Base-by-base conservation (phyloP, 2,113 vertebrate genomes). In the Agapornis roseicollis region DNA sequence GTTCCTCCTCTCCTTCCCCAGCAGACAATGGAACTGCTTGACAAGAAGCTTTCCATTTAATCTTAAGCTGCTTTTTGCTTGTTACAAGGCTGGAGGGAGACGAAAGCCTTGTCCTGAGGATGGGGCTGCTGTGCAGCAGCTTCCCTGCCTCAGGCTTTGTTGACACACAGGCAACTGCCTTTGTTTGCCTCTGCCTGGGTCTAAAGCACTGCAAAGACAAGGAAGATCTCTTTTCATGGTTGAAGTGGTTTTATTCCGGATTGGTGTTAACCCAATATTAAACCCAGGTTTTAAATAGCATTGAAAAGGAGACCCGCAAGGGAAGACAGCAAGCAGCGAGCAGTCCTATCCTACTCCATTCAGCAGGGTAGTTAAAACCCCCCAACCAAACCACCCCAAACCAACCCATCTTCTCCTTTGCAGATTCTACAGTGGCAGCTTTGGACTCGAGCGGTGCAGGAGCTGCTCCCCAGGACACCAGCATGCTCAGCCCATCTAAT, bases 381-480 rank as follows among this genome's bases (percentile, higher is more conserved):
- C 56, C 23, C 22, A 55, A 44, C 46, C 28, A 42, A 42, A 3
- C 58, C 58, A 66, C 39, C 28, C 69, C 2, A 84, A 41, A 64
- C 23, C 25, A 55, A 72, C 13, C 7, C 13, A 1, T 76, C 72
- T 72, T 90, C 44, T 96, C 5, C 63, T 85, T 68, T 52, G 55
- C 96, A 98, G 98, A 47, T 66, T 89, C 90, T 13, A 70, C 29
- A 4, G 47, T 64, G n/a, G 52, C 42, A 37, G 24, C 93, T 50
- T 41, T 95, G 11, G 91, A 64, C 88, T 29, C 79, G 7, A 80
- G 66, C 25, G 86, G 69, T 6, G 49, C 86, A 2, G 6, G 66
- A 85, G 93, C 89, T 7, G 6, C 88, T 80, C 25, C 14, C 5
- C 92, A 86, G 79, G 81, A 39, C 37, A 33, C 52, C 27, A 6